Evolutionary conservation across 2,113 vertebrate species (phyloP), one percentile per base, ranked within the genome.

Genomic region (Corydoras sp.): DNA sequence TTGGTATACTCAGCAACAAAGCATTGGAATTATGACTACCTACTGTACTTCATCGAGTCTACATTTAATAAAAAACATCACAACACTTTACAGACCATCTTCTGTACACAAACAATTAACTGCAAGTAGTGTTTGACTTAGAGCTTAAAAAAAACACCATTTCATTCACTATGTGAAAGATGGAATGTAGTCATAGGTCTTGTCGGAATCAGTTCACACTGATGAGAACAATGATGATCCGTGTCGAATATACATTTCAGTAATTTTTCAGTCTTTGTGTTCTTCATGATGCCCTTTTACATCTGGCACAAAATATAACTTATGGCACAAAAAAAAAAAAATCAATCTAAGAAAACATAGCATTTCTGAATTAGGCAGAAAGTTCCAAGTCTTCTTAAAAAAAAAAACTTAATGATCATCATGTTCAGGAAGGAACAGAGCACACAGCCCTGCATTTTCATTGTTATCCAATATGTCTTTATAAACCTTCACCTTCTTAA

Each of bases 401-500:
- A 14, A 43, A 58, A 49, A 58, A 18, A 48, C 11, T 68, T 64
- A 77, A 49, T 68, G 66, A 49, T 69, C 10, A 2, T 85, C 72
- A 5, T 68, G 75, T 58, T 81, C 74, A 0, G 86, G 79, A 9
- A 75, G 53, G 81, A 98, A 98, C 67, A 98, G 91, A 3, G 85
- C 80, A 31, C 81, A 85, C 76, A 98, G 88, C 43, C 86, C 84
- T 18, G 80, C 35, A 9, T 84, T 78, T 54, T 92, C 91, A 32
- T 58, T 89, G 67, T 86, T 88, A 62, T 88, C 88, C 82, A 89
- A 54, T 59, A 88, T 55, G n/a, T 97, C 94, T 73, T 90, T 91
- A 66, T 87, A 0, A 32, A 89, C 87, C 83, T 95, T 96, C 49
- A 85, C 83, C 77, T 92, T 95, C 86, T 98, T 98, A 83, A 95